Evolutionary conservation across 2,113 vertebrate genomes (phyloP).

Genomic region (Desmodus rotundus): DNA sequence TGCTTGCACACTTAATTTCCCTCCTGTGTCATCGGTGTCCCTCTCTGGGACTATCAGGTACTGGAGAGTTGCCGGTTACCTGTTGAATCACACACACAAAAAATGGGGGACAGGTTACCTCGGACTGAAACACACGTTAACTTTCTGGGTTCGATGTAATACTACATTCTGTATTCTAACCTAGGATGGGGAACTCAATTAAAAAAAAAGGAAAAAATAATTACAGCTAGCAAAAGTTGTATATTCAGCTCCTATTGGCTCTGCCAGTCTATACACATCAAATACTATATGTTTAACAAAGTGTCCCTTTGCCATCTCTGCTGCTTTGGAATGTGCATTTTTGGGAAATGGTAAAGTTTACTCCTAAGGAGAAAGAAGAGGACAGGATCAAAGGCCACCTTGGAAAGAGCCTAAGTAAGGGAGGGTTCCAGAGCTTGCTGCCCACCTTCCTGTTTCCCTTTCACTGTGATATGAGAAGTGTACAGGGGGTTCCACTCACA

Average conservation of each 20-base stretch:
- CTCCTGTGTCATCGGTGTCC: neutral
- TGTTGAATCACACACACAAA: conserved; percentile 7
- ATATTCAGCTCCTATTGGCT: neutral
- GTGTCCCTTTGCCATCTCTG: neutral
- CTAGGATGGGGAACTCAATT: neutral
- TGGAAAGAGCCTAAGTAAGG: conserved; percentile 5
- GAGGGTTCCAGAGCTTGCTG: neutral
- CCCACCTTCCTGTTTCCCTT: neutral
- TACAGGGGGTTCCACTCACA: neutral
- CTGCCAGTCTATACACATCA: neutral
- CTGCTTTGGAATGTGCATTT: neutral
- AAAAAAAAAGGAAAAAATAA: neutral
- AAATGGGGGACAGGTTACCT: neutral
- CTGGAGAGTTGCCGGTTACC: neutral
- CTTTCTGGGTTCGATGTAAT: conserved; percentile 7
- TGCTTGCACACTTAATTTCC: neutral
- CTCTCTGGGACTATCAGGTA: neutral
- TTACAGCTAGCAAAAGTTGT: neutral
- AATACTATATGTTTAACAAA: neutral
- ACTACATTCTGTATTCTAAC: neutral
- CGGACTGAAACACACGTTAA: conserved; percentile 14
- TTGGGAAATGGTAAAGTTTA: conserved; percentile 5
- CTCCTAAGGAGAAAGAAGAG: neutral
- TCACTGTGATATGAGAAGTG: neutral
- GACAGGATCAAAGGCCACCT: conserved; percentile 16